Evolutionary conservation across 2,113 vertebrate genomes (phyloP).

Genomic region (Rattus rattus): DNA sequence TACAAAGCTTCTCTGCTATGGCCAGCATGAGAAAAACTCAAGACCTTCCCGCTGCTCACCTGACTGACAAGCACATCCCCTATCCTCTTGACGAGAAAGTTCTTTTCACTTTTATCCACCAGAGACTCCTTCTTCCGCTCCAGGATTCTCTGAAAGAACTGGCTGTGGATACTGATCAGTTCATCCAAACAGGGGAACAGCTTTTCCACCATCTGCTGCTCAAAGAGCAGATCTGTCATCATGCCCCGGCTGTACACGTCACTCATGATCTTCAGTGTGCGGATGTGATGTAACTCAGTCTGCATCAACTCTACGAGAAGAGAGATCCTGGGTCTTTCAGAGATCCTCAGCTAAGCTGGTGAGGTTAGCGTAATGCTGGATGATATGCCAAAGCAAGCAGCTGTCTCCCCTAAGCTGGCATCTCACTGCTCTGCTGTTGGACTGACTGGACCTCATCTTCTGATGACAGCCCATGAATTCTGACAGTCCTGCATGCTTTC

Average conservation of each 20-base stretch:
- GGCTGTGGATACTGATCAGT: conserved; percentile 93
- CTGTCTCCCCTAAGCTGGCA: too few relatives aligned
- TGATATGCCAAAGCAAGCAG: not conserved
- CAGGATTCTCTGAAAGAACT: conserved; percentile 93
- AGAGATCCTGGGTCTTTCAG: not conserved
- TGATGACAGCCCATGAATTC: not conserved
- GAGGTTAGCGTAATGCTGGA: not conserved
- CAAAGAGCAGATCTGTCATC: conserved; percentile 92
- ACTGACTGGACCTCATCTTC: not conserved
- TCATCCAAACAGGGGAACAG: conserved; percentile 95
- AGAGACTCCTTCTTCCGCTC: conserved; percentile 94
- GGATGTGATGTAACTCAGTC: conserved; percentile 97
- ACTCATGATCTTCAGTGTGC: conserved; percentile 96
- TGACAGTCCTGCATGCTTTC: not conserved
- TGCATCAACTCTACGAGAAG: conserved; percentile 94
- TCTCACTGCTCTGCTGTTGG: not conserved
- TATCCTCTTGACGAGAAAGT: conserved; percentile 92
- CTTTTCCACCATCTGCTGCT: conserved; percentile 91
- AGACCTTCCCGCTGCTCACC: conserved; percentile 85
- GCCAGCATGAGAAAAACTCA: not conserved
- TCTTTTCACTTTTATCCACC: conserved; percentile 87
- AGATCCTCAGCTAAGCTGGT: not conserved
- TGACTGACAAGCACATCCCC: conserved; percentile 94
- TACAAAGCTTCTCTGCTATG: too few relatives aligned
- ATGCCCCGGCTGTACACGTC: conserved; percentile 96